A percentile compares a stretch with the other conserved stretches of the same genome.
Evolutionary conservation across 2,888 invertebrate species (phyloP).

Genomic region (Drosophila putrida): DNA sequence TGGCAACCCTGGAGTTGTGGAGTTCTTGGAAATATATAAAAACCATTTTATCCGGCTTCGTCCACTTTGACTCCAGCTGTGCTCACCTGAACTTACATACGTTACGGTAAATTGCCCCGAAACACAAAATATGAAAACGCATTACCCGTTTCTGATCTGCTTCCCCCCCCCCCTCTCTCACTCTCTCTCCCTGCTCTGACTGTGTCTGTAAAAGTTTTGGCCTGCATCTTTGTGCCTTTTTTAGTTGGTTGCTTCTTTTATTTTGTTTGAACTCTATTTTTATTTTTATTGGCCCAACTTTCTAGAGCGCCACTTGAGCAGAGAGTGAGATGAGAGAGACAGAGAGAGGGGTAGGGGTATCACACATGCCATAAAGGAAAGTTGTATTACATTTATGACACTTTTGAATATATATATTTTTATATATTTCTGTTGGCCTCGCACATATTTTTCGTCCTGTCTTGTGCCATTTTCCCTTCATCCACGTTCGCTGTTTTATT

Average conservation of each 20-base stretch:
- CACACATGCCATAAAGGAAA: slow-evolving; percentile 64
- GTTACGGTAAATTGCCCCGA: slow-evolving; percentile 54
- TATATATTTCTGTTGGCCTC: slow-evolving; percentile 56
- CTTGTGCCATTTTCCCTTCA: slow-evolving; percentile 22
- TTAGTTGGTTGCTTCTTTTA: slow-evolving; percentile 51
- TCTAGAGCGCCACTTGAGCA: slow-evolving; percentile 67
- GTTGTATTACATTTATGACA: slow-evolving; percentile 80
- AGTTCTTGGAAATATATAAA: not conserved
- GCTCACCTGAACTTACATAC: slow-evolving; percentile 50
- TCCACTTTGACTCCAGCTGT: slow-evolving; percentile 27
- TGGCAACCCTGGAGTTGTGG: too few species aligned
- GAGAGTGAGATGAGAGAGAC: slow-evolving; percentile 13
- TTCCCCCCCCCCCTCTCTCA: not conserved
- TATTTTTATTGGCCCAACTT: slow-evolving; percentile 77
- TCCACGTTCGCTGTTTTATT: slow-evolving; percentile 80
- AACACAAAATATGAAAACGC: slow-evolving; percentile 61
- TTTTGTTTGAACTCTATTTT: slow-evolving; percentile 71
- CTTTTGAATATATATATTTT: slow-evolving; percentile 72
- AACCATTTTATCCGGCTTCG: slow-evolving; percentile 25
- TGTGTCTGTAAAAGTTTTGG: slow-evolving; percentile 56
- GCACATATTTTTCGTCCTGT: slow-evolving; percentile 62
- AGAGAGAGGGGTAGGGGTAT: slow-evolving; percentile 6
- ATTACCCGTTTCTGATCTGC: slow-evolving; percentile 38
- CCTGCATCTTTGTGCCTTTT: slow-evolving; percentile 52
- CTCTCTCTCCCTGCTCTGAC: not conserved